Evolutionary conservation across 37 sponge, comb jelly and placozoan species (phyloP).

Genomic region (Tethya wilhelma): DNA sequence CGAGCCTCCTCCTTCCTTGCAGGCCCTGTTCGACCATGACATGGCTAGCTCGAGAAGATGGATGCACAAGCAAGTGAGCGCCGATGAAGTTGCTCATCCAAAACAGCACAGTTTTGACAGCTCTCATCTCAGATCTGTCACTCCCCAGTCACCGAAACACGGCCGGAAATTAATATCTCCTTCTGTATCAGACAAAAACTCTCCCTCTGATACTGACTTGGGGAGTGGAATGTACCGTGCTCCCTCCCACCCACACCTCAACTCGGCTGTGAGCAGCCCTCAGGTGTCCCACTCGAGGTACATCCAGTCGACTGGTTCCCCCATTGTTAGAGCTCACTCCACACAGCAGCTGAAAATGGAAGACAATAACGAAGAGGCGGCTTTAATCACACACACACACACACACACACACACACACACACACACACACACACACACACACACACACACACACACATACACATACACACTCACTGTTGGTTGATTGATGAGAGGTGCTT

Average conservation of each 20-base stretch:
- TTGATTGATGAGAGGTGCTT: slow-evolving; percentile 10
- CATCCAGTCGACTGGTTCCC: not conserved
- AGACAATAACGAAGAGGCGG: not conserved
- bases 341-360: slow-evolving; percentile 33
- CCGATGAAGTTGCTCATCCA: slow-evolving; percentile 13
- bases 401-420: no score
- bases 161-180: slow-evolving; percentile 28
- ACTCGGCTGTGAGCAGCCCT: slow-evolving; percentile 32
- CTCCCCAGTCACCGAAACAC: slow-evolving; percentile 29
- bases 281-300: not conserved
- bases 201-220: no score
- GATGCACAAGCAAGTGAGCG: slow-evolving; percentile 21
- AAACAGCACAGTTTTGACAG: slow-evolving; percentile 50
- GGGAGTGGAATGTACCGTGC: slow-evolving; percentile 9
- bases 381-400: no score
- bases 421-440: not conserved
- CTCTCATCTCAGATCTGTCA: not conserved
- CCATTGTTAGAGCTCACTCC: slow-evolving; percentile 24
- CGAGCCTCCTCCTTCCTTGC: slow-evolving; percentile 39
- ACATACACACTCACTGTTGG: not conserved
- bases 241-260: slow-evolving; percentile 49
- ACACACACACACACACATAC: not conserved
- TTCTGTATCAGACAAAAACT: slow-evolving; percentile 2
- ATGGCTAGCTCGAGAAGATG: slow-evolving; percentile 17
- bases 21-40: slow-evolving; percentile 32